Conservation (phyloP, 2,797 vertebrate genomes). For the Petrocephalus sullivani region DNA sequence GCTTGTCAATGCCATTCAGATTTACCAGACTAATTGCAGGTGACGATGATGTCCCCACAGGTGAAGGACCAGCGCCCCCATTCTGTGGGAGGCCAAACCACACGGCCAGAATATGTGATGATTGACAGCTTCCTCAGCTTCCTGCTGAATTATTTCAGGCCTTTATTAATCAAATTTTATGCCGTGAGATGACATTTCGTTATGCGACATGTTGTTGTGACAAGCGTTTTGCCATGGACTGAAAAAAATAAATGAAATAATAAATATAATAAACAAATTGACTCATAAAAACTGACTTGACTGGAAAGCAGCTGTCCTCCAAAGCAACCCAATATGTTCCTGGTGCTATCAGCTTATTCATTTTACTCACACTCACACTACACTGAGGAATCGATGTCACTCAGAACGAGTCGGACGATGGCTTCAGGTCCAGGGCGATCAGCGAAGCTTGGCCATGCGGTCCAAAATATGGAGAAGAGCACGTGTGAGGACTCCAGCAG, state of each 20-base stretch:
- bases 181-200: slow-evolving; percentile 42
- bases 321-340: background rate
- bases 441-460: background rate
- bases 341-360: background rate
- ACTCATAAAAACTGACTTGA: background rate
- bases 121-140: background rate
- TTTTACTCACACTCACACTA: background rate
- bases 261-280: background rate
- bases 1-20: background rate
- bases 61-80: background rate
- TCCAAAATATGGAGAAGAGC: background rate
- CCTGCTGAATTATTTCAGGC: background rate
- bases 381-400: background rate
- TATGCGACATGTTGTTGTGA: slow-evolving; percentile 39
- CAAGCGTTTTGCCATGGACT: slow-evolving; percentile 28
- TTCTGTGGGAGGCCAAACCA: background rate
- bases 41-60: background rate
- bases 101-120: background rate
- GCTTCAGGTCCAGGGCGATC: background rate
- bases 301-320: slow-evolving; percentile 4
- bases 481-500: background rate
- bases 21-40: background rate
- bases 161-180: slow-evolving; percentile 10
- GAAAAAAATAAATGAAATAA: background rate
- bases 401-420: background rate